Evolutionary conservation across 2,113 vertebrate genomes (phyloP).

Genomic region (Oryzias melastigma): DNA sequence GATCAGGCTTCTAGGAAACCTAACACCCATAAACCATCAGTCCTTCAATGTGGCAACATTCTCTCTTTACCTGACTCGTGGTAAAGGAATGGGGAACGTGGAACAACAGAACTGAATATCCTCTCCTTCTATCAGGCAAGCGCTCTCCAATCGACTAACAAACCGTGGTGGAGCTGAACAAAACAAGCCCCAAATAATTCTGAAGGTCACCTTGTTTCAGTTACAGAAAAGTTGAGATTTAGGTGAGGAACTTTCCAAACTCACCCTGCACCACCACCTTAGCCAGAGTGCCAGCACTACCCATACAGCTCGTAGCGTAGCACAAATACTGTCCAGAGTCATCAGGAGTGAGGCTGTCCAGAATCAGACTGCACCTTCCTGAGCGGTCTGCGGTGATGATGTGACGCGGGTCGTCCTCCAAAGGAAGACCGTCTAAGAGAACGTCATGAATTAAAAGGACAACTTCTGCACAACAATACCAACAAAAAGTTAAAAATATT

Average conservation of each 20-base stretch:
- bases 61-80: conserved; percentile 80
- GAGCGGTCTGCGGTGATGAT: conserved; percentile 88
- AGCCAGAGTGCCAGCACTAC: conserved; percentile 86
- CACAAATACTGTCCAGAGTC: conserved; percentile 95
- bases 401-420: conserved; percentile 90
- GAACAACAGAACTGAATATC: conserved; percentile 87
- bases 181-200: not conserved
- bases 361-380: conserved; percentile 85
- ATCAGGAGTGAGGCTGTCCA: conserved; percentile 82
- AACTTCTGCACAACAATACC: no score
- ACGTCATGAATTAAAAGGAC: not conserved
- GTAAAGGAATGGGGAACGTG: conserved; percentile 82
- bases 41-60: not conserved
- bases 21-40: not conserved
- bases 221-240: not conserved
- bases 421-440: conserved; percentile 83
- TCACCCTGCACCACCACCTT: conserved; percentile 90
- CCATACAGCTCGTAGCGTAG: conserved; percentile 85
- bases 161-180: conserved; percentile 89
- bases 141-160: conserved; percentile 83
- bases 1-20: not conserved
- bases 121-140: conserved; percentile 85
- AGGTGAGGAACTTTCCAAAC: conserved; percentile 8
- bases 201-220: not conserved
- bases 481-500: no score